Evolutionary conservation across 2,888 invertebrate genomes (phyloP).

Genomic region (Lasioglossum malachurum): DNA sequence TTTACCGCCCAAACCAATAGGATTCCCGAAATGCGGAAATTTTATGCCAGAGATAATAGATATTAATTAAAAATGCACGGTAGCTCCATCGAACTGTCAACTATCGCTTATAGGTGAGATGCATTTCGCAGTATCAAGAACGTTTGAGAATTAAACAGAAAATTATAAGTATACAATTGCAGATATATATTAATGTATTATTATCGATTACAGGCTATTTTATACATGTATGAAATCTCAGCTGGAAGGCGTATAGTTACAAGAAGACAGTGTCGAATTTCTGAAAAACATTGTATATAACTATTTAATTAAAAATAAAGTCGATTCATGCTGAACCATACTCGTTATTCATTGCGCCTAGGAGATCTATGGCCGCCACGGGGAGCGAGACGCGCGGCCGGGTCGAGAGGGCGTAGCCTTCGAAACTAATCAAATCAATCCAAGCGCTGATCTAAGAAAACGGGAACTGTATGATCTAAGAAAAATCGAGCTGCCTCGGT

Average conservation of each 20-base stretch:
- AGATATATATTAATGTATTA: not conserved
- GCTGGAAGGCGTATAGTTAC: not conserved
- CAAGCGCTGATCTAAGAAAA: not conserved
- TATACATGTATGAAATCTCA: not conserved
- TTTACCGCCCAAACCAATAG: constrained; percentile 72
- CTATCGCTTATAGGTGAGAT: not conserved
- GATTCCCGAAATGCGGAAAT: constrained; percentile 57
- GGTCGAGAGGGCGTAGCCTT: too few relatives aligned
- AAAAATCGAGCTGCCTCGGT: too few relatives aligned
- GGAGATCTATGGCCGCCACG: too few relatives aligned
- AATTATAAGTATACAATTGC: not conserved
- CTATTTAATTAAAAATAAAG: not conserved
- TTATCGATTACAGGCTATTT: not conserved
- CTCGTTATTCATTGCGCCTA: too few relatives aligned
- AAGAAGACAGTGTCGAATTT: not conserved
- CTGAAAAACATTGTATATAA: not conserved
- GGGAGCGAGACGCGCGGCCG: too few relatives aligned
- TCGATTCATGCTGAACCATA: not conserved
- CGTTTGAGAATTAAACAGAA: not conserved
- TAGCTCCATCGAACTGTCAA: not conserved
- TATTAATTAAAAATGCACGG: not conserved
- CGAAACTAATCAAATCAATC: too few relatives aligned
- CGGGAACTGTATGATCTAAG: too few relatives aligned
- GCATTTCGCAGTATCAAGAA: not conserved
- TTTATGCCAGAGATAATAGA: constrained; percentile 7